phyloP scores from a whole-genome alignment of 2,797 vertebrate genomes.

The Pristis pectinata region DNA sequence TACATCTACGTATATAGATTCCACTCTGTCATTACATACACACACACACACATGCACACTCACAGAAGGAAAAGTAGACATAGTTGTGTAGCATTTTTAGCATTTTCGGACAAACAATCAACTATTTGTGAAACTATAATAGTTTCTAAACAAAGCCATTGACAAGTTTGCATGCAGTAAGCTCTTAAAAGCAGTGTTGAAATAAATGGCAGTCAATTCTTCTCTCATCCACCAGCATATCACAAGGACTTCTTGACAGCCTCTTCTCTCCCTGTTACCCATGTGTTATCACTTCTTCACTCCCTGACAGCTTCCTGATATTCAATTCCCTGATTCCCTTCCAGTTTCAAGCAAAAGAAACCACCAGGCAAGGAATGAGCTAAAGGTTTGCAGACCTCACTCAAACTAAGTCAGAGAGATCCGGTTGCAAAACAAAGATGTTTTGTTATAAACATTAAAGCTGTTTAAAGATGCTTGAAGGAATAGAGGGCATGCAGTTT shows the following conservation, averaged over 20 bases:
- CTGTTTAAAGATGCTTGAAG: no score
- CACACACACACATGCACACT: neutral
- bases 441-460: neutral
- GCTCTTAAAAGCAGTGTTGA: neutral
- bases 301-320: neutral
- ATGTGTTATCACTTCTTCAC: no score
- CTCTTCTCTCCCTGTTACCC: neutral
- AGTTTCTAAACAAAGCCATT: neutral
- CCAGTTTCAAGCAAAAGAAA: no score
- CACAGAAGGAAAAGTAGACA: neutral
- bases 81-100: neutral
- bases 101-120: neutral
- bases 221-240: neutral
- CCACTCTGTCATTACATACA: neutral
- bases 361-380: no score
- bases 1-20: no score
- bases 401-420: neutral
- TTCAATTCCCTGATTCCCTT: neutral
- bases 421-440: neutral
- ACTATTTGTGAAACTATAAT: neutral
- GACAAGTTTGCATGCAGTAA: neutral
- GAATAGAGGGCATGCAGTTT: neutral
- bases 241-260: neutral
- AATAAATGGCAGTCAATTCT: neutral
- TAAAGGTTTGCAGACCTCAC: neutral